Evolutionary conservation across 2,113 vertebrate species (phyloP), one percentile per base, ranked within the genome.

Genomic region (Corythornis madagascariensis): DNA sequence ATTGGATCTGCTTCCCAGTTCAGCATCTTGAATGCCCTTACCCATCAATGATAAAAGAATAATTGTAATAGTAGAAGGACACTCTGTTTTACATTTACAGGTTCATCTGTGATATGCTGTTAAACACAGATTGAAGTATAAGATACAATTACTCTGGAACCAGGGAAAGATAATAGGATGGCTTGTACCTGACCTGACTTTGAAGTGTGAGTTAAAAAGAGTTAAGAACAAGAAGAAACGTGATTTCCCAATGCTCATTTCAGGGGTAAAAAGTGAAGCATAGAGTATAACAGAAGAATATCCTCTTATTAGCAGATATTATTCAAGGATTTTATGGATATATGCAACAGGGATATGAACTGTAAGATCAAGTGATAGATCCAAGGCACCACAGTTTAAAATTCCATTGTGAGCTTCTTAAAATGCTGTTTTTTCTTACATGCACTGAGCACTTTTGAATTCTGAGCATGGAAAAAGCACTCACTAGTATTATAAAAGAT

Each of bases 291-390:
- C 21, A 42, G 61, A 69, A 83, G 71, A 84, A 92, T 45, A 66
- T 59, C 61, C 55, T 73, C 61, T 66, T 85, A 55, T 89, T 89
- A 82, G 47, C 38, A 59, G 28, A 77, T 82, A n/a, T 84, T 92
- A 89, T 84, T 89, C 50, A 61, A 84, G 71, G 74, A 66, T 83
- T 91, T 95, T 57, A 63, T 56, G 56, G 56, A 63, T 38, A 76
- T 64, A 56, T 10, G 59, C 78, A 75, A 63, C 22, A 50, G 31
- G 31, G 74, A 88, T 85, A 72, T 90, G 86, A 93, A 84, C 67
- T 89, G 47, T 48, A 82, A 82, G 55, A 92, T 67, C 63, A 83
- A 85, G 85, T 90, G 86, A 84, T 85, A 92, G 81, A 89, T 90
- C 66, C 77, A 84, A 83, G 73, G 24, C 81, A 82, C 38, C 7